Evolutionary conservation across 1,140 invertebrate species (phyloP), one percentile per base, ranked within the genome.

Genomic region (Sweltsa coloradensis): DNA sequence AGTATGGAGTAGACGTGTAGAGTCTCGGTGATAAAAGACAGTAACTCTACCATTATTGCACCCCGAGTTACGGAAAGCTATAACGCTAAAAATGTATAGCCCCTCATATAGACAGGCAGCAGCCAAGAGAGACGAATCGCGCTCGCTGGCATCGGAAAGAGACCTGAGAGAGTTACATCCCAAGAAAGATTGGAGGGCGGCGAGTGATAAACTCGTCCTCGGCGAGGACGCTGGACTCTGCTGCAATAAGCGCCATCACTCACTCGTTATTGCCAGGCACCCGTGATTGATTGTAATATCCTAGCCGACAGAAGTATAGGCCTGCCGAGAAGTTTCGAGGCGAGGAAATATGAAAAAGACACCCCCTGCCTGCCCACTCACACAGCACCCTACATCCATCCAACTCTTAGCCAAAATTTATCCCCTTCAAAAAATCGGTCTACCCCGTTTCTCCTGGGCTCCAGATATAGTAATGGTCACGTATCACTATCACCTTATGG

Each of bases 211-310:
- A n/a, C n/a, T n/a, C n/a, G n/a, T n/a, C n/a, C n/a, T n/a, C n/a
- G n/a, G n/a, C n/a, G n/a, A n/a, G n/a, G n/a, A n/a, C n/a, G n/a
- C n/a, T n/a, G n/a, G n/a, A n/a, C n/a, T n/a, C n/a, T n/a, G n/a
- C n/a, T n/a, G n/a, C n/a, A n/a, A n/a, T n/a, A n/a, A n/a, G n/a
- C 18, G 25, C 46, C 46, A 47, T 47, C 46, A 25, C 37, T 47
- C 46, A 47, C 34, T 14, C 26, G 46, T 47, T 47, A 47, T 47
- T 47, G 34, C 46, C 34, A 21, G 9, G 34, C 23, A 11, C 45
- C 14, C 18, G 47, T 46, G 47, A 49, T 47, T 41, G 47, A 49
- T 49, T 49, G 41, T 49, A 49, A 49, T 49, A 49, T 45, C 47
- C 47, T 45, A 25, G 29, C 41, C 41, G 47, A 49, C 43, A 49